Base-by-base conservation (phyloP, 1,140 invertebrate genomes). In the Drosophila micromelanica region DNA sequence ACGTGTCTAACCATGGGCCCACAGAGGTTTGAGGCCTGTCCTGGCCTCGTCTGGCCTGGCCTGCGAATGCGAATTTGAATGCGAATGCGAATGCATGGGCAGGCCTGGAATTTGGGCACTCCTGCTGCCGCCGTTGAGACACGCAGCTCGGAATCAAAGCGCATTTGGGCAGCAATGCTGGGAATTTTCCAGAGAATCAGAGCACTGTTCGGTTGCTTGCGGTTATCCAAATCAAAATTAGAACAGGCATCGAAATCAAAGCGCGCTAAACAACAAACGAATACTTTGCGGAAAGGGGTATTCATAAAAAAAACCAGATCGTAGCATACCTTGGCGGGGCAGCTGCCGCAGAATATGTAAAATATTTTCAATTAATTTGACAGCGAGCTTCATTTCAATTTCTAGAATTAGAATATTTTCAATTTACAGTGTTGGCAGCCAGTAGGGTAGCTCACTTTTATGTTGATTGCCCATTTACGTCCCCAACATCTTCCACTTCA, bases 331-430 rank as follows among this genome's bases (percentile, higher is more conserved):
- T 82, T 48, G 12, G 46, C 48, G 55, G 55, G 59, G 78, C 59
- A 38, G 27, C 70, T 42, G 59, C 52, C 71, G n/a, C 56, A 55
- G 62, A 78, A 86, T 78, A 86, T 87, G 74, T 81, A 69, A 87
- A 87, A 87, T 86, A 86, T 86, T 86, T 86, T 87, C 71, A 86
- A 86, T 86, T 86, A 86, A 87, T 86, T 86, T 77, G 82, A 65
- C 49, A 70, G 70, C 54, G 54, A 64, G 61, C 61, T 65, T 71
- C 76, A 68, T 75, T 86, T 81, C 81, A 81, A 87, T 86, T 85
- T 85, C 72, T 48, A 38, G 38, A 59, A 67, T 73, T 57, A 65
- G 54, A 65, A 72, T 65, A 71, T 64, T 49, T 61, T 37, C 45
- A 49, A 49, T 72, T 72, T 54, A 72, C 61, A 65, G 69, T n/a